Base-by-base conservation (phyloP, 2,113 vertebrate genomes). In the Malurus melanocephalus region DNA sequence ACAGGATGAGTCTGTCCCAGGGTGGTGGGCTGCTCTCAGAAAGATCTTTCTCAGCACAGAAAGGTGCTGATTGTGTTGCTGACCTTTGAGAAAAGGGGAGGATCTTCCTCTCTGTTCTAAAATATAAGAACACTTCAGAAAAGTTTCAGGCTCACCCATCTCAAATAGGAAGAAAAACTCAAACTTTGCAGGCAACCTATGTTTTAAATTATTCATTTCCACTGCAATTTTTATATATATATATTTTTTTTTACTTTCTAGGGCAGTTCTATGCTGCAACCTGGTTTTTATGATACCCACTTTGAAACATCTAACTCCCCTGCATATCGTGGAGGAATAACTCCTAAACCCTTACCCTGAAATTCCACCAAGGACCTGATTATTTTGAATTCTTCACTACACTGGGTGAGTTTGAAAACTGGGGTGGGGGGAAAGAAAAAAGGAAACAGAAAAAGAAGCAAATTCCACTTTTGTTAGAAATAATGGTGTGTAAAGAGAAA, bases 141-240 rank as follows among this genome's bases (percentile, higher is more conserved):
- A 85, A 61, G 1, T 42, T 73, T 66, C n/a, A 43, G 64, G 4
- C 7, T 35, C 2, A 0, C 4, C 20, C 3, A 27, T 20, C 35
- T 87, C 13, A 40, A 45, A 43, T 3, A 38, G 6, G 38, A 66
- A 65, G 11, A 51, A 55, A n/a, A 52, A 52, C 22, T 79, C 42
- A 56, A 75, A 43, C 16, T 83, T 80, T 51, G 45, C 26, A 51
- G 22, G 24, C 35, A 64, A 3, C 5, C 24, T 6, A 38, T 20
- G 16, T 52, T 68, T 74, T 59, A 68, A 66, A 67, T 56, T 0
- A 32, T 59, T 17, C 4, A 61, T 57, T 79, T 9, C 9, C 6
- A 51, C 53, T 22, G 11, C 3, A 57, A 6, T 55, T 45, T 52
- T 80, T n/a, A 6, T n/a, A n/a, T n/a, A n/a, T n/a, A n/a, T n/a